A percentile compares a stretch with the other conserved stretches of the same genome.
Evolutionary conservation across 2,113 vertebrate species (phyloP).

Genomic region (Neodontobutis hainanensis): DNA sequence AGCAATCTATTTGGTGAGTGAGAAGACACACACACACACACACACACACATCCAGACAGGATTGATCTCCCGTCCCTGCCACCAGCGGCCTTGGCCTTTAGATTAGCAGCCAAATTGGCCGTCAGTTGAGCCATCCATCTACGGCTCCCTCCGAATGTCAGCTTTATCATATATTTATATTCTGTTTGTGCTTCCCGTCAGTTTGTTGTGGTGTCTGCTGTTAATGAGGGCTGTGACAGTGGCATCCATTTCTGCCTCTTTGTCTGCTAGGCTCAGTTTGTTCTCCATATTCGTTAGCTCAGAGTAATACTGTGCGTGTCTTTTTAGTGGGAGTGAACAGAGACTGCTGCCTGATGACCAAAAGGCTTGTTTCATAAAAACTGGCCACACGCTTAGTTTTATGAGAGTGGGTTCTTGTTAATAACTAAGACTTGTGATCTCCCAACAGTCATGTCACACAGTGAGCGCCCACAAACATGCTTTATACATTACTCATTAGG

Average conservation of each 20-base stretch:
- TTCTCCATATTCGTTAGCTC: neutral
- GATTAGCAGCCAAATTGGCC: conserved; percentile 68
- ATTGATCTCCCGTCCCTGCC: conserved; percentile 60
- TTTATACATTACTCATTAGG: no score
- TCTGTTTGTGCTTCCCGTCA: conserved; percentile 29
- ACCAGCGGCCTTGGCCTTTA: conserved; percentile 61
- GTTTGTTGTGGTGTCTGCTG: conserved; percentile 17
- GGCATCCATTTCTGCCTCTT: neutral
- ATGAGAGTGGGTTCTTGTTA: neutral
- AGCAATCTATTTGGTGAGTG: conserved; percentile 99
- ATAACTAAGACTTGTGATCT: neutral
- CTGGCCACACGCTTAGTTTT: neutral
- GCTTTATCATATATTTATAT: conserved; percentile 67
- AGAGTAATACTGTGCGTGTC: neutral
- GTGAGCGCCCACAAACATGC: no score
- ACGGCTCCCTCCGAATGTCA: conserved; percentile 64
- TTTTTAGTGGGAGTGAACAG: neutral
- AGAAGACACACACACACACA: conserved; percentile 17
- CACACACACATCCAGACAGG: conserved; percentile 22
- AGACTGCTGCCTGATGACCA: neutral
- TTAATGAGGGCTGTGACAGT: conserved; percentile 28
- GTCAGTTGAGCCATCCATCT: conserved; percentile 57
- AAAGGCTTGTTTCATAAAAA: neutral
- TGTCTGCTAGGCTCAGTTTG: neutral
- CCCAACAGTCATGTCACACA: no score